phyloP scores from a whole-genome alignment of 2,113 vertebrate species.

The Felis catus region DNA sequence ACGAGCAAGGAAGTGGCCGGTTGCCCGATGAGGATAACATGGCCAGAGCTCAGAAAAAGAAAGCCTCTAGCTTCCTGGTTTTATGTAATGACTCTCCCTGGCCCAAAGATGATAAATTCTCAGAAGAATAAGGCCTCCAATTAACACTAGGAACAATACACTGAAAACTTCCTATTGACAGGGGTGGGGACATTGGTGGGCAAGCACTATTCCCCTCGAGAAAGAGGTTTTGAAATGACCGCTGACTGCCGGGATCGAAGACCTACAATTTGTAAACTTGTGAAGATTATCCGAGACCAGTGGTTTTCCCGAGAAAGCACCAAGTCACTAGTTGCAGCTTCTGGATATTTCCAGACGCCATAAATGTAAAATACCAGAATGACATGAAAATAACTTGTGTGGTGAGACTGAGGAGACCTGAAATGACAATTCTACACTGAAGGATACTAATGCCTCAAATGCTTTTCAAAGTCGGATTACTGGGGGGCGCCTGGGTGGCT shows the following conservation, averaged over 20 bases:
- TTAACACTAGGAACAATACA: background rate
- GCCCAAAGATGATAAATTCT: background rate
- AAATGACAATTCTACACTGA: background rate
- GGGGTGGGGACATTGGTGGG: background rate
- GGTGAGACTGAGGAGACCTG: background rate
- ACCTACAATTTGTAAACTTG: background rate
- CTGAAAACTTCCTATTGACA: slow-evolving; percentile 19
- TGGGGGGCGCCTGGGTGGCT: background rate
- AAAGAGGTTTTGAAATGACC: slow-evolving; percentile 10
- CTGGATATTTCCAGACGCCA: background rate
- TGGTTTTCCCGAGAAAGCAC: background rate
- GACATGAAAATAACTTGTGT: background rate
- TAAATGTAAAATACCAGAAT: slow-evolving; percentile 31
- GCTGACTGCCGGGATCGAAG: background rate
- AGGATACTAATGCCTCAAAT: background rate
- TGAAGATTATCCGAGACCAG: background rate
- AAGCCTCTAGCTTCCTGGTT: background rate
- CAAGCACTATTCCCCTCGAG: background rate
- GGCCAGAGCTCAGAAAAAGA: slow-evolving; percentile 9
- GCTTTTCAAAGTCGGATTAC: slow-evolving; percentile 26
- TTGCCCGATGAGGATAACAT: background rate
- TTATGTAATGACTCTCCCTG: background rate
- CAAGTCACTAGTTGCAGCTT: slow-evolving; percentile 22
- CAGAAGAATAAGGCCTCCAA: background rate
- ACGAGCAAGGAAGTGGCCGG: background rate